Evolutionary conservation across 2,113 vertebrate species (phyloP).

Genomic region (Neopipo cinnamomea): DNA sequence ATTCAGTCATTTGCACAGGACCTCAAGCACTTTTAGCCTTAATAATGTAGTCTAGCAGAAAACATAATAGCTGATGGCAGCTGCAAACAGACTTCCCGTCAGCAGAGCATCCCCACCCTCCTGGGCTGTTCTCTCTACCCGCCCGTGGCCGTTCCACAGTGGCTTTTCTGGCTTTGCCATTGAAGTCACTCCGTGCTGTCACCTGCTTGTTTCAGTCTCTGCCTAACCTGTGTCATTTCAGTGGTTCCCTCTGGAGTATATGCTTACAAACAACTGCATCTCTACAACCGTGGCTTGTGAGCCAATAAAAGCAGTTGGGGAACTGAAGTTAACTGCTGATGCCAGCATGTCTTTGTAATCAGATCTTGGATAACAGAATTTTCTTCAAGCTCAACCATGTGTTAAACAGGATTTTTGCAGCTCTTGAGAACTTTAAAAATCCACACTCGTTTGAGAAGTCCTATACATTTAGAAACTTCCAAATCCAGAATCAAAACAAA

Average conservation of each 20-base stretch:
- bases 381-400: not conserved
- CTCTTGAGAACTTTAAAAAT: not conserved
- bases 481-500: not conserved
- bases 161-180: not conserved
- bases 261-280: not conserved
- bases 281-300: not conserved
- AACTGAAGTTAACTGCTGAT: slow-evolving; percentile 10
- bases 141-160: rapidly evolving
- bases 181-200: not conserved
- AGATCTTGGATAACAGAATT: not conserved
- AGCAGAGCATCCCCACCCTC: not conserved
- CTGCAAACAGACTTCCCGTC: not conserved
- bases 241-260: not conserved
- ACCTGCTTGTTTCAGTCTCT: not conserved
- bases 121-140: not conserved
- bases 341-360: not conserved
- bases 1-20: not conserved
- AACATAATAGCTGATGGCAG: not conserved
- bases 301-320: not conserved
- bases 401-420: slow-evolving; percentile 3
- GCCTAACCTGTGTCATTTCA: not conserved
- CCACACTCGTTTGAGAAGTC: not conserved
- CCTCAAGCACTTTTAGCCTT: not conserved
- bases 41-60: not conserved
- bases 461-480: not conserved